Base-by-base conservation (phyloP, 2,113 vertebrate genomes). In the Channa argus region DNA sequence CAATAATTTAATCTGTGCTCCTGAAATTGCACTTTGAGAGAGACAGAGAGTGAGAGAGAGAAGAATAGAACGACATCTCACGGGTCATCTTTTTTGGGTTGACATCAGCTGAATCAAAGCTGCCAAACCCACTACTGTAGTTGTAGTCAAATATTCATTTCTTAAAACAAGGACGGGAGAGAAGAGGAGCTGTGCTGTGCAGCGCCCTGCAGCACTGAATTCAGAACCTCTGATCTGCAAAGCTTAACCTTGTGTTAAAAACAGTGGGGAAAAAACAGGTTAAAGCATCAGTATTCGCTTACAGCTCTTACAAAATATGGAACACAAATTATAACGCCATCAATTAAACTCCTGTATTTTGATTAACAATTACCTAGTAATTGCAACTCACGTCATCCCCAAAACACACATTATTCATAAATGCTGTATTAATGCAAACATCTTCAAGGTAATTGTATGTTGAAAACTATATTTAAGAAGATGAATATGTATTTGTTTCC, bases 1-100 rank as follows among this genome's bases (percentile, higher is more conserved):
- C 70, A 54, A 64, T 82, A 71, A 89, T 86, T 88, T 80, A 72
- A 84, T 84, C 75, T 63, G 41, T 11, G 70, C 78, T 70, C 61
- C 56, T 55, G 65, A 71, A 79, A 77, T 73, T 81, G 55, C 76
- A 74, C 71, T 84, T 78, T 56, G 55, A 76, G 47, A 53, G 55
- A 65, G 41, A 71, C 24, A 9, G 50, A 58, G 53, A 58, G 11
- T 2, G 5, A 33, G 33, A 24, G 34, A 45, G 45, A 8, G 58
- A 73, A 54, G 69, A 13, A 37, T 0, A 8, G 45, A 64, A 44
- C 1, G 3, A 73, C 53, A 51, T 69, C 71, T 67, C 69, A 3
- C 6, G 54, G 63, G 53, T 80, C 69, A 74, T 80, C 12, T 47
- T 75, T 24, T 77, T 64, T 15, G 50, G 33, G 14, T 53, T 76